Base-by-base conservation (phyloP, 2,113 vertebrate species). In the Nicator chloris region DNA sequence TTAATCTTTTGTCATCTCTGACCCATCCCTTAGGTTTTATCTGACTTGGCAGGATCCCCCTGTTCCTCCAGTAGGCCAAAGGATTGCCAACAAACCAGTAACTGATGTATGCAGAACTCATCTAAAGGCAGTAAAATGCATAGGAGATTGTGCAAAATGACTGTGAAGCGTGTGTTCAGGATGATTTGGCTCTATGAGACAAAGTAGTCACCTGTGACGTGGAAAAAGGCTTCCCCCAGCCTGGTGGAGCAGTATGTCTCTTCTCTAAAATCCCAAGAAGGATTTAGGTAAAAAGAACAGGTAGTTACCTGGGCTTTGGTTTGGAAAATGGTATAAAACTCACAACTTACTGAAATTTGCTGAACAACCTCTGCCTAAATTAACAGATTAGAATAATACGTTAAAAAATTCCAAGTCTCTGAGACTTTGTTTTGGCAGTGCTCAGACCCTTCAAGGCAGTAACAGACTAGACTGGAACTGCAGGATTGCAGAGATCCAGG, bases 301-400 rank as follows among this genome's bases (percentile, higher is more conserved):
- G 81, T 78, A 80, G 22, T 37, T 51, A 76, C 21, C 82, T 94
- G 70, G 68, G 56, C 81, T 88, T 88, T 70, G 72, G 15, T 35
- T 50, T 80, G 44, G 39, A 71, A 85, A 56, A 68, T 28, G 9
- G 19, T 33, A 15, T 47, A 20, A 71, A 91, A 27, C 18, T n/a
- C 33, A 11, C 11, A n/a, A 7, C 1, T 59, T 20, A 22, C 0
- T 68, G 51, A 84, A 72, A 70, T 39, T 56, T 44, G 6, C 42
- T 93, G 40, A 4, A 27, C 24, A 59, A 7, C 2, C 5, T 92
- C 61, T 78, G 54, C 22, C 45, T 87, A 53, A 85, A 68, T 37
- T 39, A 51, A 30, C 7, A 76, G 21, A 26, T 71, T 47, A 28
- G 22, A 68, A 20, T 37, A 75, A 37, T 10, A 11, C 4, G 21